A percentile compares a stretch with the other conserved stretches of the same genome.
Evolutionary conservation across 2,888 invertebrate genomes (phyloP).

Genomic region (Volucella zonaria): DNA sequence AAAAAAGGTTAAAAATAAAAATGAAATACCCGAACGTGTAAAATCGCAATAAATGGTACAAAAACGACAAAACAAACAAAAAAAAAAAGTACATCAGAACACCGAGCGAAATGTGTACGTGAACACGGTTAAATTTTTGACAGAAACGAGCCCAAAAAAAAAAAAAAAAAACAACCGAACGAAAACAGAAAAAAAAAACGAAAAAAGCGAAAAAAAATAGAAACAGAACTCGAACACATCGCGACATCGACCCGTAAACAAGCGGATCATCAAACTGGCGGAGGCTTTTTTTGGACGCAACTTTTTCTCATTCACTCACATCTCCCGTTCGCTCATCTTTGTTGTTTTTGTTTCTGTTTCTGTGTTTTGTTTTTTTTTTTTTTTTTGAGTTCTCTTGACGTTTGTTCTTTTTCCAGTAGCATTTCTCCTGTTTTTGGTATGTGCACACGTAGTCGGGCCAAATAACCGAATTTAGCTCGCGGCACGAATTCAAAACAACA

Average conservation of each 20-base stretch:
- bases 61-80: slow-evolving; percentile 18
- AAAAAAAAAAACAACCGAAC: background rate
- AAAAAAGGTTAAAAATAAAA: slow-evolving; percentile 1
- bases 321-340: slow-evolving; percentile 38
- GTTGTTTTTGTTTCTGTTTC: background rate
- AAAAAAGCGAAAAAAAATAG: background rate
- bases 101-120: slow-evolving; percentile 38
- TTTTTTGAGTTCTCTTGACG: background rate
- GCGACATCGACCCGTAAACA: slow-evolving; percentile 66
- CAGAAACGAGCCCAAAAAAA: slow-evolving; percentile 10
- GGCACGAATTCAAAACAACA: slow-evolving; percentile 46
- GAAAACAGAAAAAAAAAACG: background rate
- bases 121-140: slow-evolving; percentile 58
- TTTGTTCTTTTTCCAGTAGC: slow-evolving; percentile 56
- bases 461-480: slow-evolving; percentile 54
- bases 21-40: slow-evolving; percentile 48
- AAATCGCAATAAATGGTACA: slow-evolving; percentile 25
- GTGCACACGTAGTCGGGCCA: slow-evolving; percentile 46
- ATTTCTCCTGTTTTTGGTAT: slow-evolving; percentile 63
- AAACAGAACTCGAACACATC: slow-evolving; percentile 25
- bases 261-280: slow-evolving; percentile 70
- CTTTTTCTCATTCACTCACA: slow-evolving; percentile 37
- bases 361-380: too few relatives aligned
- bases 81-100: slow-evolving; percentile 25
- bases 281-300: slow-evolving; percentile 50